Conservation (phyloP, 2,113 vertebrate genomes). For the Oreochromis niloticus region DNA sequence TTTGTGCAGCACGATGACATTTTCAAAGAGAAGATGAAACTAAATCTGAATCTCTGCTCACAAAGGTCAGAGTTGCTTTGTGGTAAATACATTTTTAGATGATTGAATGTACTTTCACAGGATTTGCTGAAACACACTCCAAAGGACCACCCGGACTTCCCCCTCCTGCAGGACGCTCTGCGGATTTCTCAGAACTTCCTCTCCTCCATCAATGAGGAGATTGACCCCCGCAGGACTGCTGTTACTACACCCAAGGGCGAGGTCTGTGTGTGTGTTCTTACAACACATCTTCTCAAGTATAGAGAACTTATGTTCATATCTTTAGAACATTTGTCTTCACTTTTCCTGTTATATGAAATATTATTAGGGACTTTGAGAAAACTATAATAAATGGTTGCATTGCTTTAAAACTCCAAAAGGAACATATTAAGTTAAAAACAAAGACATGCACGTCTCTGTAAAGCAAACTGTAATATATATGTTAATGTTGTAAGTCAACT, state of each 20-base stretch:
- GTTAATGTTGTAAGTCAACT: background rate
- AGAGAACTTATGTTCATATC: background rate
- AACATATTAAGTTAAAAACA: background rate
- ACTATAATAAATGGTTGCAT: background rate
- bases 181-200: slow-evolving; percentile 98
- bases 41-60: background rate
- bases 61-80: background rate
- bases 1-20: background rate
- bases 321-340: background rate
- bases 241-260: slow-evolving; percentile 97
- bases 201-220: slow-evolving; percentile 98
- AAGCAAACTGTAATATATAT: background rate
- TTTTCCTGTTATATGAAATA: background rate
- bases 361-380: background rate
- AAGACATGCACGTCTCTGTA: background rate
- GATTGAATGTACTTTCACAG: slow-evolving; percentile 53
- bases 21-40: background rate
- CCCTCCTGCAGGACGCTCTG: slow-evolving; percentile 91
- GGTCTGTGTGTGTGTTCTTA: slow-evolving; percentile 65
- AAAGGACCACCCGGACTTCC: slow-evolving; percentile 94
- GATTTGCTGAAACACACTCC: slow-evolving; percentile 97
- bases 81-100: background rate
- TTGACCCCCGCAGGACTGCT: slow-evolving; percentile 88
- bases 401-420: background rate
- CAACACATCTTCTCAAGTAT: background rate